These are phyloP conservation scores for Chymomyza costata DNA, from an alignment of 1,140 invertebrate genomes.

Conservation along the genomic window DNA sequence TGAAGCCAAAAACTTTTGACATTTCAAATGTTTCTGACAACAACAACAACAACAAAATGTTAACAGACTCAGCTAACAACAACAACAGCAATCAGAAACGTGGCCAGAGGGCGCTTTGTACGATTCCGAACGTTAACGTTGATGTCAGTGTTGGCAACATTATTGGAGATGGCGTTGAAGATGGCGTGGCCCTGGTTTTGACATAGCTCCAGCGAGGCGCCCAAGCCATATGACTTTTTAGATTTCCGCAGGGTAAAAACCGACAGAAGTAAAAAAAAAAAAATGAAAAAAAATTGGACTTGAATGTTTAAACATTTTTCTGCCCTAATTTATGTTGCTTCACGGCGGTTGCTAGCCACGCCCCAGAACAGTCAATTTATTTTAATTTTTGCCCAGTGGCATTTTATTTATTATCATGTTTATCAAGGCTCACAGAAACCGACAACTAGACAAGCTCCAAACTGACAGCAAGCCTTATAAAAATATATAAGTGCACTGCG, in stretches of 20 bases:
- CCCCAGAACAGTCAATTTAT: conserved; percentile 70
- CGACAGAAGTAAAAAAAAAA: too few relatives aligned
- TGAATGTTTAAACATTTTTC: conserved; percentile 26
- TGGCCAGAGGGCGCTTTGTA: conserved; percentile 54
- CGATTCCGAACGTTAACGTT: conserved; percentile 18
- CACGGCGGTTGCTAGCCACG: conserved; percentile 33
- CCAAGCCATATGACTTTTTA: conserved; percentile 56
- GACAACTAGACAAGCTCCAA: too few relatives aligned
- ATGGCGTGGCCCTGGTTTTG: too few relatives aligned
- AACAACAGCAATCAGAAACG: conserved; percentile 40
- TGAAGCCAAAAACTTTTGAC: conserved; percentile 63
- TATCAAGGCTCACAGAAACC: conserved; percentile 26
- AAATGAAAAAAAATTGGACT: too few relatives aligned
- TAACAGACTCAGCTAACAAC: too few relatives aligned
- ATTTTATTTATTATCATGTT: conserved; percentile 70
- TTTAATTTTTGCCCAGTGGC: conserved; percentile 64
- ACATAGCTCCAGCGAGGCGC: too few relatives aligned
- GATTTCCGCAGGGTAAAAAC: conserved; percentile 56
- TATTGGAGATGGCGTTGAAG: not conserved
- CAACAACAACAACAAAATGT: conserved; percentile 36
- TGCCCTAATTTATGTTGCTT: conserved; percentile 30
- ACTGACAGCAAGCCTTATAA: too few relatives aligned
- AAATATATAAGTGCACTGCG: too few relatives aligned
- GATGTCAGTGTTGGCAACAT: not conserved
- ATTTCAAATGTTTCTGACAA: conserved; percentile 71